These are phyloP conservation scores for Pandemis heparana DNA, from an alignment of 2,888 invertebrate genomes.

Conservation along the genomic window DNA sequence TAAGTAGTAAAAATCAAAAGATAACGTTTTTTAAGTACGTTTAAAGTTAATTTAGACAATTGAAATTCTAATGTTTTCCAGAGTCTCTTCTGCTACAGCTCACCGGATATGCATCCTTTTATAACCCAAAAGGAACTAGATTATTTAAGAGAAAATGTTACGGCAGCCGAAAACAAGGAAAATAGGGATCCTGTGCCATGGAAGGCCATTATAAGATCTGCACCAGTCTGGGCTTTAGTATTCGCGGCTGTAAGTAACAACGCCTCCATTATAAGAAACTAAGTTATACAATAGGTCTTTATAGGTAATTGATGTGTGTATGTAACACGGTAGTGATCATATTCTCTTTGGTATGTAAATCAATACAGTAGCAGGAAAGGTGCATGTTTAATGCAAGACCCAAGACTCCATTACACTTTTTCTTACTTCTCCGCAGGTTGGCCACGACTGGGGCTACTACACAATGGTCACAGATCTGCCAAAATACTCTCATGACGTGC, in stretches of 20 bases:
- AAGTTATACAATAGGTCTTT: too few species aligned
- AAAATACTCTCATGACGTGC: constrained; percentile 88
- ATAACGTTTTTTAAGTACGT: too few species aligned
- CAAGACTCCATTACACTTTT: not conserved
- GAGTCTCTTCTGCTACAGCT: constrained; percentile 81
- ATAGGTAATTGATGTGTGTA: too few species aligned
- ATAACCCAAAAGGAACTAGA: constrained; percentile 82
- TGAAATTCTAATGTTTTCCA: constrained; percentile 52
- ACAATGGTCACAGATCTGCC: constrained; percentile 91
- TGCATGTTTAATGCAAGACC: not conserved
- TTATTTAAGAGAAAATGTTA: constrained; percentile 85
- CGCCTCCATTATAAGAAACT: not conserved
- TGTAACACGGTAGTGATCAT: too few species aligned
- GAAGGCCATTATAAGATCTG: constrained; percentile 87
- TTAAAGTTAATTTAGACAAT: not conserved
- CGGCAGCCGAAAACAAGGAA: constrained; percentile 74
- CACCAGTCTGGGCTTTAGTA: constrained; percentile 90
- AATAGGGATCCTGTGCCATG: constrained; percentile 88
- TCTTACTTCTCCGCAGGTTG: constrained; percentile 60
- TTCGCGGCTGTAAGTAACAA: constrained; percentile 86
- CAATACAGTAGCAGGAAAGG: too few species aligned
- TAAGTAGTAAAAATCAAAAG: constrained; percentile 42
- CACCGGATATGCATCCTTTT: constrained; percentile 81
- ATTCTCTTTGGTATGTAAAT: too few species aligned
- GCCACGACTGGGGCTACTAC: constrained; percentile 89